Evolutionary conservation across 2,113 vertebrate species (phyloP), one percentile per base, ranked within the genome.

Genomic region (Ammospiza nelsoni): DNA sequence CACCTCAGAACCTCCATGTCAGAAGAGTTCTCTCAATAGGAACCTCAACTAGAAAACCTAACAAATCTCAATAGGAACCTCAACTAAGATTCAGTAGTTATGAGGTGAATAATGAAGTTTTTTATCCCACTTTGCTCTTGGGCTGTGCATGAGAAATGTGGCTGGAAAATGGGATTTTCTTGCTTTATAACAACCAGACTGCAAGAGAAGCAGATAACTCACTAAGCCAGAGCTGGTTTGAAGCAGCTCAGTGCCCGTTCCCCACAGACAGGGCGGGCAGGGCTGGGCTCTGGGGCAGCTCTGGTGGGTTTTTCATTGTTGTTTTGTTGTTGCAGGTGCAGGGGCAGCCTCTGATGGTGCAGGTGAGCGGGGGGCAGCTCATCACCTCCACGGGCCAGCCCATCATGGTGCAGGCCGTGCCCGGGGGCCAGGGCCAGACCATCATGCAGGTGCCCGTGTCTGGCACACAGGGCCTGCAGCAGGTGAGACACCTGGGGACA

Each of bases 381-480:
- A 99, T 99, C 97, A 99, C 99, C 18, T 99, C 99, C 18, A 99
- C 99, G 11, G 99, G 99, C 24, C 99, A 99, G 92, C 99, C 99
- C 25, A 99, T 99, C 96, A 99, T 99, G 99, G 99, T 99, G 63
- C 99, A 99, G 97, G 99, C 99, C 62, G 99, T 99, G 97, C 98
- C 99, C 1, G 99, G 99, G 43, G 98, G 99, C 49, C 99, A 99
- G 97, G 99, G 99, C 73, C 99, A 99, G 96, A 99, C 99, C 74
- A 99, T 99, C 93, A 99, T 99, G 99, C 99, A 99, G 77, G 99
- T 99, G 33, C 99, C 99, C 2, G 98, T 99, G 58, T 99, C 99
- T 68, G 99, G 98, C 94, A 98, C 99, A 9, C 99, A 99, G 93
- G 99, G 99, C 37, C 98, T 99, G 49, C 99, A 99, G 93, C 99